Base-by-base conservation (phyloP, 1,140 invertebrate genomes). In the Ruditapes philippinarum region DNA sequence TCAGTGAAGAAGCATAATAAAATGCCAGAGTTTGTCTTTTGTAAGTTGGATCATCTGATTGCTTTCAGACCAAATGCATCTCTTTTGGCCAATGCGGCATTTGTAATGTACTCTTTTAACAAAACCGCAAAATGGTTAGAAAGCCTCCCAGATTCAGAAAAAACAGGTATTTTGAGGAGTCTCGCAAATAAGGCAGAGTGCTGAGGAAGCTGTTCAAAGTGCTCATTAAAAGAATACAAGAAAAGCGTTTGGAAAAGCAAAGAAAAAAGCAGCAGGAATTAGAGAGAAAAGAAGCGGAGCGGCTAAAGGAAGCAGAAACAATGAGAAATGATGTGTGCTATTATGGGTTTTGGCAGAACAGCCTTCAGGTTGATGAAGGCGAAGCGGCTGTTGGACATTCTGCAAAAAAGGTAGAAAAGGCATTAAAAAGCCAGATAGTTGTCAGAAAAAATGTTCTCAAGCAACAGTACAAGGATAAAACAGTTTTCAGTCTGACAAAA, bases 271-370 rank as follows among this genome's bases (percentile, higher is more conserved):
- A 90, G n/a, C 3, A 40, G 57, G 82, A 89, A 74, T 22, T 82
- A 28, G 60, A 90, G 68, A 78, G 54, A 82, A 22, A 31, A 38
- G 84, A 89, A 73, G 36, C 28, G 49, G n/a, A 87, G 11, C 86
- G 74, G 51, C 33, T 91, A 14, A 49, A 70, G 42, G 88, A 62
- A 33, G 68, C 42, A 17, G 87, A 91, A 80, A 87, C 74, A 42
- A 19, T 92, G 28, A 91, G 83, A 36, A 86, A 88, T 49, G 38
- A 81, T 60, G 65, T 88, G 19, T 89, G 89, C 70, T 90, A 78
- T 51, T 90, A 89, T 88, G 91, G 89, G n/a, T 45, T 90, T 0
- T 92, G 91, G 89, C 91, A 92, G 42, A 78, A 38, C 40, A 1
- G 0, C 33, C 14, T 74, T 19, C 80, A 92, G 54, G 60, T 92